Evolutionary conservation across 1,140 invertebrate species (phyloP), one percentile per base, ranked within the genome.

Genomic region (Drosophila persimilis): DNA sequence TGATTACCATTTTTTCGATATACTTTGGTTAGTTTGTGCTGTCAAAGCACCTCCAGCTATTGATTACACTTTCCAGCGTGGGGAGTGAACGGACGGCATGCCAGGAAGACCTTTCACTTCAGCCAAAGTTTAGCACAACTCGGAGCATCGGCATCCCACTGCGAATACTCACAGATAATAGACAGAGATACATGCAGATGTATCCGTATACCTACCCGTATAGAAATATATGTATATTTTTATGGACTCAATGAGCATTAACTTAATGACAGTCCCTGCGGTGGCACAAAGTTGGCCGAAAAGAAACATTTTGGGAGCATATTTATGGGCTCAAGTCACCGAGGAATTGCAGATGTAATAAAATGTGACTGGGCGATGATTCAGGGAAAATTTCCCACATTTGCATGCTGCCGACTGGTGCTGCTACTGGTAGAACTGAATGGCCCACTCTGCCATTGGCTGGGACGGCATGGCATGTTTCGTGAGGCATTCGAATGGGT

Each of bases 251-350:
- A 52, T 52, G 64, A 45, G 31, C 64, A 69, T 69, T 73, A 67
- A 52, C 43, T 56, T 75, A 80, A 80, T 69, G 77, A 45, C 41
- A 60, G 45, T 56, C 58, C 29, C 63, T 20, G 53, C 9, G 53
- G 64, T 44, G 24, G 50, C 41, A 11, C 48, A 46, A 70, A 58
- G 41, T 70, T 67, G 26, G 15, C 11, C 6, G 7, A 44, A 65
- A 48, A 70, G 45, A 67, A 58, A 73, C 47, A 78, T 73, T 43
- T 20, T 7, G 13, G 15, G 43, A 53, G 15, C 22, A 62, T 56
- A 72, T 60, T 78, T 78, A 67, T 73, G 46, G 55, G 54, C 57
- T 20, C 9, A 15, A 4, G 52, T 22, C 44, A 2, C 57, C 24
- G 46, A 53, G 45, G 75, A 71, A 52, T 59, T 71, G 54, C 29